Base-by-base conservation (phyloP, 2,797 vertebrate genomes). In the Tamandua tetradactyla region DNA sequence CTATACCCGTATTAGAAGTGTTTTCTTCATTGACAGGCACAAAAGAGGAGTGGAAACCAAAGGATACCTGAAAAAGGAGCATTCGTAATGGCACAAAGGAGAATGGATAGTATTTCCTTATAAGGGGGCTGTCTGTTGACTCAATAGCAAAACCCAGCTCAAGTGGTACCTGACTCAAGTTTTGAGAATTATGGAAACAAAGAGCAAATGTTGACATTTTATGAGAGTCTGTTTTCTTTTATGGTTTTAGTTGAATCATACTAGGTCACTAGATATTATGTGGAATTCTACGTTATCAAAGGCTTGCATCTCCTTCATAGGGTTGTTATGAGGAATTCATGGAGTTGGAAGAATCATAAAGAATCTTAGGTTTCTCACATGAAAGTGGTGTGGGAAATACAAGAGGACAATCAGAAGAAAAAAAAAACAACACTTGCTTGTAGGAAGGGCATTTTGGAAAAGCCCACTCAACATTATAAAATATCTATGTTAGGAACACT, bases 331-430 rank as follows among this genome's bases (percentile, higher is more conserved):
- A 89, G 62, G n/a, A 71, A 69, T 52, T 83, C 44, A 30, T 18
- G 15, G 42, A 62, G 18, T n/a, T 9, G 3, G 55, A 47, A 68
- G 68, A 49, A 32, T 78, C 66, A 14, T 52, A 72, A 35, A 40
- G 30, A 93, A 95, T 68, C 52, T 84, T 62, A 66, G 62, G 55
- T 64, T 87, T 93, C 62, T 91, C 27, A 68, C 5, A 2, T 40
- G 47, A 83, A 68, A 76, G 40, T 11, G 71, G 2, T 59, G 1
- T 61, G 35, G 85, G 55, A 93, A 76, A 79, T 42, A 79, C 30
- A 89, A 30, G 23, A 44, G 17, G 32, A 74, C 55, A 35, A 49
- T 35, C 55, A 55, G 37, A 82, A 86, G 91, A 86, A 93, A 88
- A 82, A 86, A 93, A 86, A 91, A 88, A 57, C 57, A 83, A 74